Evolutionary conservation across 2,888 invertebrate genomes (phyloP).

Genomic region (Drosophila anomalata): DNA sequence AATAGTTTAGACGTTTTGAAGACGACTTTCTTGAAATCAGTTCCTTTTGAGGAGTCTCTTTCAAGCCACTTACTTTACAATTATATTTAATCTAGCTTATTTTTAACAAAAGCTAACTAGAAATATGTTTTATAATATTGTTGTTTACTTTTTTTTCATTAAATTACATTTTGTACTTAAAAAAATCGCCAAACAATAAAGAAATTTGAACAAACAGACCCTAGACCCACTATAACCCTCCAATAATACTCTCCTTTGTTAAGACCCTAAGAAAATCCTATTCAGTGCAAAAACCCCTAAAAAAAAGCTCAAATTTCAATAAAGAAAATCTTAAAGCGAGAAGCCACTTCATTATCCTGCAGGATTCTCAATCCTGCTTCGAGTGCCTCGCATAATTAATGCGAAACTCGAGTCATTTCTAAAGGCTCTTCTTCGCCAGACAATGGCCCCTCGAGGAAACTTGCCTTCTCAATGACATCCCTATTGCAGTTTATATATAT

Average conservation of each 20-base stretch:
- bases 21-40: too few species aligned
- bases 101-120: too few species aligned
- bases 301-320: not conserved
- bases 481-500: not conserved
- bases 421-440: constrained; percentile 22
- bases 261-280: too few species aligned
- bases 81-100: too few species aligned
- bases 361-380: not conserved
- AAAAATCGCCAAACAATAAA: too few species aligned
- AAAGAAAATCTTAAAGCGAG: not conserved
- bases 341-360: constrained; percentile 1
- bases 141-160: too few species aligned
- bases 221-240: not conserved
- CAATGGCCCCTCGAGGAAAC: constrained; percentile 28
- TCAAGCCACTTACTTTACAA: too few species aligned
- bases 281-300: not conserved
- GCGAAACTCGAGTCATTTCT: constrained; percentile 17
- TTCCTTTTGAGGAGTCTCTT: too few species aligned
- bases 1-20: too few species aligned
- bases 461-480: constrained; percentile 33
- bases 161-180: too few species aligned
- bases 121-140: too few species aligned
- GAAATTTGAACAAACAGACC: not conserved
- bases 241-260: not conserved
- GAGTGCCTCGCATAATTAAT: constrained; percentile 14